Evolutionary conservation across 37 sponge, comb jelly and placozoan species (phyloP).

Genomic region (Agelas oroides): DNA sequence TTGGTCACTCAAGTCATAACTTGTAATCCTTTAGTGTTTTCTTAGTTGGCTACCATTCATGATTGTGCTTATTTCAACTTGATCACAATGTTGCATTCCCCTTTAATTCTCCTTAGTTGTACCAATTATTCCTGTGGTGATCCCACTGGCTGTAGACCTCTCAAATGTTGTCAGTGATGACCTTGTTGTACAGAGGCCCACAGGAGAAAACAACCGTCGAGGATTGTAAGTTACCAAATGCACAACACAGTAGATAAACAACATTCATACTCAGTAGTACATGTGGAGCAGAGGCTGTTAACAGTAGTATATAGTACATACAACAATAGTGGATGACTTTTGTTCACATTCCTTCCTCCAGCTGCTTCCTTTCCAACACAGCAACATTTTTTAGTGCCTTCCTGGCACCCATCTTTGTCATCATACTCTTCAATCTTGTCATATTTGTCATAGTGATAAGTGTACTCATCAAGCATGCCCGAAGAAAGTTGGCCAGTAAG

Average conservation of each 20-base stretch:
- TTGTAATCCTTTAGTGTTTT: neutral
- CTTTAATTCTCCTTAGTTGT: neutral
- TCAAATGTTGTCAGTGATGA: too few species aligned
- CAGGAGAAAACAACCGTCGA: too few species aligned
- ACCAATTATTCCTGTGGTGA: neutral
- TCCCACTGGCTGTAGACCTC: neutral
- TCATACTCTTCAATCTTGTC: slow-evolving; percentile 16
- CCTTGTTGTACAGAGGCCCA: too few species aligned
- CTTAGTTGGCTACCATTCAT: neutral
- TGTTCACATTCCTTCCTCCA: neutral
- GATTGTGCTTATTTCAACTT: neutral
- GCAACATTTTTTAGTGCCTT: slow-evolving; percentile 21
- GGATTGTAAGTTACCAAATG: neutral
- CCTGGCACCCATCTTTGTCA: slow-evolving; percentile 18
- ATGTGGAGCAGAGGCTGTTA: too few species aligned
- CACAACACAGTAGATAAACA: neutral
- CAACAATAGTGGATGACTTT: too few species aligned
- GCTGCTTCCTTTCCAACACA: slow-evolving; percentile 5
- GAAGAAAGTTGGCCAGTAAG: neutral
- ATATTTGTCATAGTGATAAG: neutral
- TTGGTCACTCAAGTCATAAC: too few species aligned
- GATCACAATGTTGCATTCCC: slow-evolving; percentile 39
- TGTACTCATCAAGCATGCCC: slow-evolving; percentile 18
- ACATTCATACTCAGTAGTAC: too few species aligned
- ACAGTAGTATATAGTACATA: too few species aligned